Evolutionary conservation across 1,140 invertebrate species (phyloP).

Genomic region (Leptestheria dahalacensis): DNA sequence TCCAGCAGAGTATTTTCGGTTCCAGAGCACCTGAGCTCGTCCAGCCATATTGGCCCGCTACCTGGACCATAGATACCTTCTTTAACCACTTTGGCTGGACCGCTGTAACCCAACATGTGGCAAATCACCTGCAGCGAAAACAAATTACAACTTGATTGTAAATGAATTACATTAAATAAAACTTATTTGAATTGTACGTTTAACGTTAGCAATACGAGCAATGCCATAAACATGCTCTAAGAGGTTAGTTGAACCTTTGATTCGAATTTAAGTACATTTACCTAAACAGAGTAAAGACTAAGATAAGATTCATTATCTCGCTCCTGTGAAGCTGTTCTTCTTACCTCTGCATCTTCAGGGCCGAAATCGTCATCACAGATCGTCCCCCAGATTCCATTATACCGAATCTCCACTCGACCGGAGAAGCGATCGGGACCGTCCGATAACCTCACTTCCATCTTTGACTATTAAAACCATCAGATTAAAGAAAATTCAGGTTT

Average conservation of each 20-base stretch:
- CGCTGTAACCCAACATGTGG: conserved; percentile 41
- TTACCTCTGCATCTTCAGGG: conserved; percentile 41
- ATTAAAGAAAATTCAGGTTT: too few species aligned
- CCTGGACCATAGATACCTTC: conserved; percentile 31
- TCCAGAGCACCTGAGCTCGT: conserved; percentile 48
- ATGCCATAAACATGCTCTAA: background rate
- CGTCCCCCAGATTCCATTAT: conserved; percentile 56
- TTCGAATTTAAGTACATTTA: too few species aligned
- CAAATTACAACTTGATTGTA: too few species aligned
- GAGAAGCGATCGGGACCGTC: conserved; percentile 37
- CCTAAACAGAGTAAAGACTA: too few species aligned
- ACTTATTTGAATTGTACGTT: background rate
- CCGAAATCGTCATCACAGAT: conserved; percentile 65
- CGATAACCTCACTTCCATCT: conserved; percentile 41
- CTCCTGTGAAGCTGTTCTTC: background rate
- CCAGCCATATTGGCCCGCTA: conserved; percentile 54
- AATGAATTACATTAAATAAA: too few species aligned
- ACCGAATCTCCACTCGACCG: conserved; percentile 51
- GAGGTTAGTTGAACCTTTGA: too few species aligned
- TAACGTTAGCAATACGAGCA: background rate
- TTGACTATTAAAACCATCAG: conserved; percentile 30
- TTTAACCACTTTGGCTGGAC: conserved; percentile 29
- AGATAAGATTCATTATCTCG: too few species aligned
- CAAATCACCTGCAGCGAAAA: conserved; percentile 35
- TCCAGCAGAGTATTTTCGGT: conserved; percentile 45